Base-by-base conservation (phyloP, 2,797 vertebrate species). In the Anguilla megastoma region DNA sequence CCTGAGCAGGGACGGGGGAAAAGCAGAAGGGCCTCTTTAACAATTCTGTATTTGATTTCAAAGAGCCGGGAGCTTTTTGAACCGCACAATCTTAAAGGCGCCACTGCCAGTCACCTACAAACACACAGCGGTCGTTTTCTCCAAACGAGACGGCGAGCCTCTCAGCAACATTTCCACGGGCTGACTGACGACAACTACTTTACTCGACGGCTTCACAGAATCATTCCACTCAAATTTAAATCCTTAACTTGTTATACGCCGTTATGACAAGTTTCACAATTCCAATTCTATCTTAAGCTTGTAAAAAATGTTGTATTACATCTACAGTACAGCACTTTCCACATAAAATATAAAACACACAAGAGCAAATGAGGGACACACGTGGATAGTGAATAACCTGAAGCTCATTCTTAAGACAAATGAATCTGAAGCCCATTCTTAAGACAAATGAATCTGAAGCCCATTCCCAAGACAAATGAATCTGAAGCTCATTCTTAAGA, bases 61-160 rank as follows among this genome's bases (percentile, higher is more conserved):
- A 84, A 27, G 80, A 16, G 16, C 58, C 63, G 36, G 69, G 58
- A 30, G 80, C n/a, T 58, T 84, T 66, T 66, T 45, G 86, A 87
- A 82, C 56, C 41, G 27, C 36, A 45, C 56, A n/a, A 79, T 41
- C 74, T 79, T 36, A 76, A 76, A 76, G 27, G 7, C 2, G 71
- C 6, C 63, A 69, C 63, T 6, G 21, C 71, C 27, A 36, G 10
- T 6, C 12, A 21, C 30, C 33, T 41, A 79, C 33, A 79, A 79
- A 79, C 33, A 18, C 16, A 21, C 12, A 21, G 27, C 33, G 0
- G 30, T 45, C 6, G 0, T 79, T 79, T 79, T 79, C 36, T 79
- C 36, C 12, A 18, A 41, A 33, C 27, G 69, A 76, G 63, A 33
- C 48, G 2, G 36, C 36, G 36, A 36, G 45, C 63, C 21, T 16